Base-by-base conservation (phyloP, 2,888 invertebrate species). In the Ophonus ardosiacus region DNA sequence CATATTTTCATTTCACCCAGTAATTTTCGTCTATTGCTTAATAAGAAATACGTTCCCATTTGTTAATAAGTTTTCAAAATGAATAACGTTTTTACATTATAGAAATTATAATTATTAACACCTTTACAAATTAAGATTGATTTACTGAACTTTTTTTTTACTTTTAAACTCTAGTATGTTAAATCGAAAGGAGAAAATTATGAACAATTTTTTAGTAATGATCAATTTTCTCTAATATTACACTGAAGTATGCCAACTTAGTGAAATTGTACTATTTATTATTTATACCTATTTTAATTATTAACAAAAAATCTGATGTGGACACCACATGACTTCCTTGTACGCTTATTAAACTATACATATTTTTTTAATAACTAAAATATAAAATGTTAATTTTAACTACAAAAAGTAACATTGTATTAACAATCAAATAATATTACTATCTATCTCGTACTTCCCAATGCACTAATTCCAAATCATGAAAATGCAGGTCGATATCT, bases 261-360 rank as follows among this genome's bases (percentile, higher is more conserved):
- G 68, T 68, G 68, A 68, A 68, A 68, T 68, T 65, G 38, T 68
- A 38, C 68, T 68, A 68, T 68, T 38, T 38, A 24, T n/a, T n/a
- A n/a, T n/a, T n/a, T n/a, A n/a, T n/a, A n/a, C n/a, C n/a, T 18
- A 13, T 24, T 10, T 63, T 63, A 63, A 51, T 51, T 51, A 51
- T 13, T 51, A 13, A 51, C 8, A 51, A 51, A 51, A 51, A 51
- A 31, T n/a, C n/a, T n/a, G n/a, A n/a, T n/a, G n/a, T n/a, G n/a
- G n/a, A n/a, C n/a, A n/a, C n/a, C n/a, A n/a, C n/a, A n/a, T n/a
- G n/a, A n/a, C n/a, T n/a, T n/a, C n/a, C n/a, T n/a, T n/a, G n/a
- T n/a, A n/a, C n/a, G n/a, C n/a, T n/a, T n/a, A n/a, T n/a, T n/a
- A n/a, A n/a, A n/a, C n/a, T n/a, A n/a, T n/a, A n/a, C n/a, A n/a